Evolutionary conservation across 1,140 invertebrate species (phyloP).

Genomic region (Marisa cornuarietis): DNA sequence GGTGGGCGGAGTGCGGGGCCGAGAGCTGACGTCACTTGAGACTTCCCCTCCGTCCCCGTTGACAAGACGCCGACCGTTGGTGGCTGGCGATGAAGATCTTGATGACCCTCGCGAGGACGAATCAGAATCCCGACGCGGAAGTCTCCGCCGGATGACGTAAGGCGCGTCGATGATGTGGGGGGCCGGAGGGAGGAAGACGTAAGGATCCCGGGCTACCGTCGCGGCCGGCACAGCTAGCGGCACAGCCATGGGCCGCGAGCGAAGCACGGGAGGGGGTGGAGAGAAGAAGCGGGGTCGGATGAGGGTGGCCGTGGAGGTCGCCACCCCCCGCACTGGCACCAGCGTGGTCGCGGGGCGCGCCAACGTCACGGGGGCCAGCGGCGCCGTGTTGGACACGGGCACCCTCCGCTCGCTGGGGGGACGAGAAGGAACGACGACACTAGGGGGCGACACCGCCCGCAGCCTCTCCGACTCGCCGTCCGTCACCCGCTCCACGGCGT

Average conservation of each 20-base stretch:
- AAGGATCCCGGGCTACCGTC: conserved; percentile 25
- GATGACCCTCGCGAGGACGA: conserved; percentile 28
- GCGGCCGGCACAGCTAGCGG: conserved; percentile 18
- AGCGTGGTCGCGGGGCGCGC: conserved; percentile 22
- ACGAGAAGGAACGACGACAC: conserved; percentile 3
- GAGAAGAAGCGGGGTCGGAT: conserved; percentile 48
- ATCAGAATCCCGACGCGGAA: conserved; percentile 24
- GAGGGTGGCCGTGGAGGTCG: conserved; percentile 27
- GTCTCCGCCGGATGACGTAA: conserved; percentile 34
- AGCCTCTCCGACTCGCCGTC: conserved; percentile 20
- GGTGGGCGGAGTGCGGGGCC: conserved; percentile 52
- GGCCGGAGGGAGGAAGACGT: conserved; percentile 35
- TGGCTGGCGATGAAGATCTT: conserved; percentile 24
- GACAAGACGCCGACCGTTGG: conserved; percentile 1
- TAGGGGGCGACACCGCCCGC: conserved; percentile 12
- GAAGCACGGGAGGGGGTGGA: conserved; percentile 35
- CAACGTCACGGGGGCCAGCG: conserved; percentile 20
- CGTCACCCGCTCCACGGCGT: conserved; percentile 42
- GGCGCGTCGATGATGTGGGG: conserved; percentile 23
- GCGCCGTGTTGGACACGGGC: not conserved
- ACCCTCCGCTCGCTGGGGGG: conserved; percentile 12
- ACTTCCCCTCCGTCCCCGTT: conserved; percentile 36
- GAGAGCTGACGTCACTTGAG: conserved; percentile 36
- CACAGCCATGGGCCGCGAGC: conserved; percentile 24
- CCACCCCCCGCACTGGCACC: conserved; percentile 14